These are phyloP conservation scores for Procambarus virginalis DNA, from an alignment of 1,140 invertebrate species.

Conservation along the genomic window DNA sequence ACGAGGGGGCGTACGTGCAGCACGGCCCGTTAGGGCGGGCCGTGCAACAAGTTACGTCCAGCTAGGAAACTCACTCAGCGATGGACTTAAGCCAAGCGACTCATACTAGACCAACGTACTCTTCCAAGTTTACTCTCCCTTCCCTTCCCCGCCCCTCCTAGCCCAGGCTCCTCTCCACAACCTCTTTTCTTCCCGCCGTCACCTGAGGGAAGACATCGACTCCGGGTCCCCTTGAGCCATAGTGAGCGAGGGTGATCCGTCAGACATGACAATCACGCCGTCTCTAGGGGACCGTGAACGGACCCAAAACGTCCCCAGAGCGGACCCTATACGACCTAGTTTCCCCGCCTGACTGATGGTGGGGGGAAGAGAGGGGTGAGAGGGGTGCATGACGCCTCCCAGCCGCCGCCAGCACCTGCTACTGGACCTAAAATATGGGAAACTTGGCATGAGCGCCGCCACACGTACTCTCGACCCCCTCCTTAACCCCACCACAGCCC, in stretches of 20 bases:
- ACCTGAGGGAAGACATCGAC: too few relatives aligned
- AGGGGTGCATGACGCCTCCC: background rate
- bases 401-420: background rate
- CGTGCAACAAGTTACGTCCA: background rate
- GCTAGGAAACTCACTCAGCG: background rate
- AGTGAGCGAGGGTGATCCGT: too few relatives aligned
- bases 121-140: background rate
- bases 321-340: constrained; percentile 8
- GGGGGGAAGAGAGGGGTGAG: background rate
- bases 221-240: too few relatives aligned
- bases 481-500: background rate
- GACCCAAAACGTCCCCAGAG: background rate
- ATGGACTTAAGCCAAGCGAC: background rate
- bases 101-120: background rate
- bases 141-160: background rate
- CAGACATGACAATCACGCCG: background rate
- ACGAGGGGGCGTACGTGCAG: background rate
- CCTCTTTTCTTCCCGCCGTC: too few relatives aligned
- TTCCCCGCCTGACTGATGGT: background rate
- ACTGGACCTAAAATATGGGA: background rate
- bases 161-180: too few relatives aligned
- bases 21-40: background rate
- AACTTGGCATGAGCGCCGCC: background rate
- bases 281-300: background rate
- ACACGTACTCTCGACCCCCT: background rate